Conservation (phyloP, 2,888 invertebrate species). For the Tromatobia lineatoria region DNA sequence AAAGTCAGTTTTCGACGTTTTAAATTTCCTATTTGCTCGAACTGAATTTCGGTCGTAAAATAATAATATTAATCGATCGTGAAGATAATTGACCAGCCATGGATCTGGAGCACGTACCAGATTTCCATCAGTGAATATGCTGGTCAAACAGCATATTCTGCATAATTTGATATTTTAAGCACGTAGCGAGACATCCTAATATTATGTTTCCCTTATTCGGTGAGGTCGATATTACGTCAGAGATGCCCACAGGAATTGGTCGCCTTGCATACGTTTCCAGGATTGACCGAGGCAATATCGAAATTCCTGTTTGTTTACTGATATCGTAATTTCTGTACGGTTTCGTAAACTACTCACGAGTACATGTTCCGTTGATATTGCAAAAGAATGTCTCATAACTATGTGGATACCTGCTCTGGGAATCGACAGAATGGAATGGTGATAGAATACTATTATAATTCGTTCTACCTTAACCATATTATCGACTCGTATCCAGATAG, state of each 20-base stretch:
- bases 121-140: too few species aligned
- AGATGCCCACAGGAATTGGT: constrained; percentile 15
- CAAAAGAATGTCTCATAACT: neutral
- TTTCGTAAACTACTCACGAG: neutral
- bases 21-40: too few species aligned
- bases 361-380: neutral
- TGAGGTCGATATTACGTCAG: neutral
- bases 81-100: too few species aligned
- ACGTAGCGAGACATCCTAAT: neutral
- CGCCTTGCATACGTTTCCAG: neutral
- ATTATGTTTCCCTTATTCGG: neutral
- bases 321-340: neutral
- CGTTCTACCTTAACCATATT: constrained; percentile 42
- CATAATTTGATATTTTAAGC: neutral
- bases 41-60: too few species aligned
- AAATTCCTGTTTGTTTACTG: constrained; percentile 8
- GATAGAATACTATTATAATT: constrained; percentile 4
- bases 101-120: too few species aligned
- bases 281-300: constrained; percentile 6
- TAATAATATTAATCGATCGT: too few species aligned
- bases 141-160: too few species aligned
- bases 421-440: neutral
- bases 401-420: neutral
- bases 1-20: too few species aligned
- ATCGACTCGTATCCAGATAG: constrained; percentile 31